Evolutionary conservation across 1,140 invertebrate species (phyloP).

Genomic region (Drosophila rhopaloa): DNA sequence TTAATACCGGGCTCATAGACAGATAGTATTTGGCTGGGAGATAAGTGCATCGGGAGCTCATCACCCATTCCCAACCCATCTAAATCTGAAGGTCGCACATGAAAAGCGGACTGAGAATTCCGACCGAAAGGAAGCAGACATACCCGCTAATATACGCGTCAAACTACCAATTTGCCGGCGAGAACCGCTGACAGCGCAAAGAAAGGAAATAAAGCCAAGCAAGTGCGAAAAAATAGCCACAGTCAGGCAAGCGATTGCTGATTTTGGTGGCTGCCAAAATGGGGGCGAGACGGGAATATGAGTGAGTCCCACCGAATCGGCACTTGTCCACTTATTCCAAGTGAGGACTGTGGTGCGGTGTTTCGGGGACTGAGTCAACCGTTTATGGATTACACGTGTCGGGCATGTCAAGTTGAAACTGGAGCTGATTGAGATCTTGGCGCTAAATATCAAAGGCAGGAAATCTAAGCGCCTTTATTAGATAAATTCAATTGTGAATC

Average conservation of each 20-base stretch:
- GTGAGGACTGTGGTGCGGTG: slow-evolving; percentile 1
- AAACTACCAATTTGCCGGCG: slow-evolving; percentile 1
- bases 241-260: not conserved
- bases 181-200: slow-evolving; percentile 36
- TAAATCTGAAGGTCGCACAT: slow-evolving; percentile 18
- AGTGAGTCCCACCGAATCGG: no score
- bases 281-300: not conserved
- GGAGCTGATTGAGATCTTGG: slow-evolving; percentile 14
- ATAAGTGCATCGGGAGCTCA: slow-evolving; percentile 6
- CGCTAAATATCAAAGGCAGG: slow-evolving; percentile 52
- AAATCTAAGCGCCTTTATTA: slow-evolving; percentile 41
- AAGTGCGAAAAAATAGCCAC: slow-evolving; percentile 22
- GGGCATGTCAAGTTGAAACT: slow-evolving; percentile 53
- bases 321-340: slow-evolving; percentile 4
- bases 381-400: slow-evolving; percentile 74
- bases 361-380: slow-evolving; percentile 52
- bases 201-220: slow-evolving; percentile 6
- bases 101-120: not conserved
- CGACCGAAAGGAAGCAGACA: slow-evolving; percentile 24
- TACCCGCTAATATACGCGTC: slow-evolving; percentile 27
- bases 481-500: slow-evolving; percentile 29
- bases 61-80: slow-evolving; percentile 1
- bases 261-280: slow-evolving; percentile 2
- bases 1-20: no score
- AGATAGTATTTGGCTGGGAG: not conserved